Conservation (phyloP, 2,888 invertebrate species). For the Acleris sparsana region DNA sequence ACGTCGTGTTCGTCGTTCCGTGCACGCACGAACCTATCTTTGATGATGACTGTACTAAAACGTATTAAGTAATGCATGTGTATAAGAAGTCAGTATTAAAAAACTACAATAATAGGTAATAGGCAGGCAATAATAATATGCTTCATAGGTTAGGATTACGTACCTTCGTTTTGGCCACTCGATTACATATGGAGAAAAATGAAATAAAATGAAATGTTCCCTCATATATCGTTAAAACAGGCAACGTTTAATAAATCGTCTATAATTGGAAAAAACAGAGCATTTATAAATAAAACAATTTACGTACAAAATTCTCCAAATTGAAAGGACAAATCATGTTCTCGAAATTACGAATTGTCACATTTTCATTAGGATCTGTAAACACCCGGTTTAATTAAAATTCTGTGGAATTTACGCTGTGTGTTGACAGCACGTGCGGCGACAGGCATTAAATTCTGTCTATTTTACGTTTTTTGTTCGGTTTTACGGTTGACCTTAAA, state of each 20-base stretch:
- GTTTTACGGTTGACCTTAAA: not conserved
- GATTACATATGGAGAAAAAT: too few species aligned
- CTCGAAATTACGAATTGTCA: constrained; percentile 33
- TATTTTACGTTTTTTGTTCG: not conserved
- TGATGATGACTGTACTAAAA: too few species aligned
- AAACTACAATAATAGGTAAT: too few species aligned
- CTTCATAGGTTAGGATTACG: too few species aligned
- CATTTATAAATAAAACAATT: constrained; percentile 16
- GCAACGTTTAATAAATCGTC: constrained; percentile 4
- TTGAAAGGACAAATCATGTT: constrained; percentile 34
- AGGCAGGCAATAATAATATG: too few species aligned
- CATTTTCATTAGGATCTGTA: constrained; percentile 37
- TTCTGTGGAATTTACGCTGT: constrained; percentile 33
- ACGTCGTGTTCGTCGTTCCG: too few species aligned
- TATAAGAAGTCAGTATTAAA: too few species aligned
- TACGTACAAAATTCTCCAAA: constrained; percentile 26
- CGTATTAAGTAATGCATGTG: too few species aligned
- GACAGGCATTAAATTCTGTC: constrained; percentile 7
- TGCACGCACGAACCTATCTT: too few species aligned
- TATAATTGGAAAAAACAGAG: constrained; percentile 9
- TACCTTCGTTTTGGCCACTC: too few species aligned
- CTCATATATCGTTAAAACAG: too few species aligned
- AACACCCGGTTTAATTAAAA: constrained; percentile 35
- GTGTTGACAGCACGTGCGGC: constrained; percentile 16
- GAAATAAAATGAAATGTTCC: too few species aligned